Base-by-base conservation (phyloP, 2,113 vertebrate genomes). In the Petrocephalus zakoni region DNA sequence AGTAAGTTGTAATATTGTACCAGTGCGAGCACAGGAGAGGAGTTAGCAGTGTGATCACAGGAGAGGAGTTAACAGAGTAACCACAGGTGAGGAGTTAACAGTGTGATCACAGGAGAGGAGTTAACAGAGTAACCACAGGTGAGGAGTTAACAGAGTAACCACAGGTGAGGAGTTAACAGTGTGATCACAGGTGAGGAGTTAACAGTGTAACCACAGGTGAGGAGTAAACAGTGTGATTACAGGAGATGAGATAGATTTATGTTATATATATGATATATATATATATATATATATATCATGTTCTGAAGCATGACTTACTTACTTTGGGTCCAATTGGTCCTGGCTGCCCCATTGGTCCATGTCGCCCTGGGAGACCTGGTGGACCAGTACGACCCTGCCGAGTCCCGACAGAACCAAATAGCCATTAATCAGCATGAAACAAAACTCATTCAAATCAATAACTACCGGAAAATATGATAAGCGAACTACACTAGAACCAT, bases 331-430 rank as follows among this genome's bases (percentile, higher is more conserved):
- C 98, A 46, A 93, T 94, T 90, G 96, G 94, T 89, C 98, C 98
- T 58, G 95, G 95, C 95, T 95, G 96, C 92, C 98, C 98, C 37
- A 93, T 1, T 0, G 95, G 92, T 90, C 98, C 98, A 89, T 94
- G 97, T 95, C 96, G 96, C 68, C 98, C 98, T 85, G 97, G 97
- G 78, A 96, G 95, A 0, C 98, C 98, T 1, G 96, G 96, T 89
- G 96, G 94, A 87, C 98, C 98, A 58, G 96, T 95, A 84, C 95
- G 98, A 42, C 98, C 98, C 98, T 99, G 93, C 55, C 56, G 72
- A 13, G n/a, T 53, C 68, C 95, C 83, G 75, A 86, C 25, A 90
- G 1, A 81, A 34, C 2, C 21, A 49, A 64, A 47, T 17, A 21
- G 4, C n/a, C 22, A 29, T 7, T 61, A 61, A 29, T 64, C 52